Conservation (phyloP, 2,113 vertebrate species). For the Chiloscyllium plagiosum region DNA sequence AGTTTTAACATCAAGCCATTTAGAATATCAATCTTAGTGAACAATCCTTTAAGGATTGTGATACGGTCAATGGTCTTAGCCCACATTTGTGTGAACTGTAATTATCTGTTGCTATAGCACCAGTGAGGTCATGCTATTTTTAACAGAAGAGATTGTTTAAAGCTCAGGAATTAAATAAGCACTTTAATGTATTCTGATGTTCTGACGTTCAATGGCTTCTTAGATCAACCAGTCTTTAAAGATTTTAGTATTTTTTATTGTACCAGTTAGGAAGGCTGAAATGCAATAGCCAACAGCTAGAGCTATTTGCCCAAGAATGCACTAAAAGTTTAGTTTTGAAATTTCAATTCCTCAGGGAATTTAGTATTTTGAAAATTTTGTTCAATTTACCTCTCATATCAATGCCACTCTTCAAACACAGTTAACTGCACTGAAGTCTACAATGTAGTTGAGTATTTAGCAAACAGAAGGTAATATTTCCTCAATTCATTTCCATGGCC, state of each 20-base stretch:
- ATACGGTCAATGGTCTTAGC: neutral
- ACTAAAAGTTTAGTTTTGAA: neutral
- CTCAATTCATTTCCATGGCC: neutral
- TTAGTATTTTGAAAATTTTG: neutral
- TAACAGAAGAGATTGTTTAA: neutral
- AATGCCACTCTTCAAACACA: neutral
- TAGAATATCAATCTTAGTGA: neutral
- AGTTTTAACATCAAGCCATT: neutral
- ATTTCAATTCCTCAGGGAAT: neutral
- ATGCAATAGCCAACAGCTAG: neutral
- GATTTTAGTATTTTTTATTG: neutral
- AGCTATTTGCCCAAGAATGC: neutral
- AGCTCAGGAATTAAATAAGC: neutral
- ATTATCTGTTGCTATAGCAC: constrained; percentile 11
- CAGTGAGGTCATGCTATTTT: neutral
- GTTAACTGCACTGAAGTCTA: neutral
- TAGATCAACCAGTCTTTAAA: neutral
- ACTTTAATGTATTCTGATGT: neutral
- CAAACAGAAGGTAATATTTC: neutral
- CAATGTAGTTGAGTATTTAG: neutral
- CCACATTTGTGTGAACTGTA: neutral
- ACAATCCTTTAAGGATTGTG: neutral
- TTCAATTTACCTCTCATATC: neutral
- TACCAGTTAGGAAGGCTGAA: neutral
- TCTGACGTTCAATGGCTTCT: neutral